Conservation (phyloP, 2,888 invertebrate species). For the Caenorhabditis sp. region DNA sequence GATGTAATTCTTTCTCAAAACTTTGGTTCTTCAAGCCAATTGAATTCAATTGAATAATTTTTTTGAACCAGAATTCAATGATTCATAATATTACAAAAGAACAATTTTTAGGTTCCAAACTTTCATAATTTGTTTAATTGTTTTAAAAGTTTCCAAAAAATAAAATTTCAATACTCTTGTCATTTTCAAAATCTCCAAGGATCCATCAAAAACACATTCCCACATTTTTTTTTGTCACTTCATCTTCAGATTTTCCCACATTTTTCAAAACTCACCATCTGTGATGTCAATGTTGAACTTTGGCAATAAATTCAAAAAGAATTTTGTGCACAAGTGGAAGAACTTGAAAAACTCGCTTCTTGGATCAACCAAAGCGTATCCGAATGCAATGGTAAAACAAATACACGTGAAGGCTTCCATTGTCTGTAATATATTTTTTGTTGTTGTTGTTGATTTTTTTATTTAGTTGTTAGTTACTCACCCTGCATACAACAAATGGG, state of each 20-base stretch:
- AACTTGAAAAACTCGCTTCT: slow-evolving; percentile 15
- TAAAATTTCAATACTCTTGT: too few relatives aligned
- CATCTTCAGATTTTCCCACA: background rate
- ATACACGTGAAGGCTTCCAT: slow-evolving; percentile 38
- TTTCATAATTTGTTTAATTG: too few relatives aligned
- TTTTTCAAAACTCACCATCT: slow-evolving; percentile 17
- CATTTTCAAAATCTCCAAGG: too few relatives aligned
- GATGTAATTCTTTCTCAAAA: too few relatives aligned
- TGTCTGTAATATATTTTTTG: slow-evolving; percentile 24
- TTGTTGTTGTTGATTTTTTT: background rate
- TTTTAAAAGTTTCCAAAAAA: too few relatives aligned
- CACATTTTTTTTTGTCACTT: background rate
- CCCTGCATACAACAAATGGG: slow-evolving; percentile 42
- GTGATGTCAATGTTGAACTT: slow-evolving; percentile 15
- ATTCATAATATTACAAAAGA: too few relatives aligned
- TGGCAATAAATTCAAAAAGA: slow-evolving; percentile 3
- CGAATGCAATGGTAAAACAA: slow-evolving; percentile 15
- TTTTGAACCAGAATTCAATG: too few relatives aligned
- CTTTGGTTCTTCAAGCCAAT: too few relatives aligned
- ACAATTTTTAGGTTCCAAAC: too few relatives aligned
- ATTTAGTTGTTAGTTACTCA: slow-evolving; percentile 13
- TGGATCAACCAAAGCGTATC: slow-evolving; percentile 21
- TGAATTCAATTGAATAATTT: too few relatives aligned
- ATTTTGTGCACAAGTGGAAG: slow-evolving; percentile 16
- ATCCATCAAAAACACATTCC: too few relatives aligned